Conservation (phyloP, 2,888 invertebrate genomes). For the Pterostichus madidus region DNA sequence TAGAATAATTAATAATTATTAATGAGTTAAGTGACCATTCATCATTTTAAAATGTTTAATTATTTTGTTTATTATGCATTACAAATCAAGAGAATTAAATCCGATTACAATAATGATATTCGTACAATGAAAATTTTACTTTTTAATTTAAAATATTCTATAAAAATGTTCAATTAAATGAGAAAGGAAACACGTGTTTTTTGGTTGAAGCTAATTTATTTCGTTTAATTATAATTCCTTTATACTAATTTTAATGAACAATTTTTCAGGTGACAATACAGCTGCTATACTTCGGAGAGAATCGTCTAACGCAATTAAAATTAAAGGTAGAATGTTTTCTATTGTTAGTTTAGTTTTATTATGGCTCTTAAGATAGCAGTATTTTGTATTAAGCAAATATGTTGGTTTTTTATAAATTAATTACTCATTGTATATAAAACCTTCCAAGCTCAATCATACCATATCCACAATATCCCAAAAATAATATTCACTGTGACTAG, state of each 20-base stretch:
- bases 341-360: conserved; percentile 24
- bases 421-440: conserved; percentile 12
- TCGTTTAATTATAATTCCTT: too few species aligned
- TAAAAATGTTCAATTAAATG: too few species aligned
- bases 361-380: conserved; percentile 51
- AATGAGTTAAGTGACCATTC: neutral
- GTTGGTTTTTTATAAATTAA: neutral
- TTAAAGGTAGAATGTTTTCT: conserved; percentile 29
- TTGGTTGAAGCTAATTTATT: too few species aligned
- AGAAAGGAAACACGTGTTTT: too few species aligned
- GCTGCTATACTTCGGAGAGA: conserved; percentile 92
- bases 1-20: neutral
- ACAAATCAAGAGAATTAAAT: too few species aligned
- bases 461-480: conserved; percentile 6
- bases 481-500: neutral
- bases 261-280: conserved; percentile 89
- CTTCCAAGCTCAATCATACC: conserved; percentile 48
- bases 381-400: neutral
- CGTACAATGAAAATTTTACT: too few species aligned
- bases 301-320: conserved; percentile 69
- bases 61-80: too few species aligned
- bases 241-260: too few species aligned
- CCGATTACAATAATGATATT: too few species aligned
- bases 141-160: too few species aligned
- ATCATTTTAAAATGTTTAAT: neutral